Conservation (phyloP, 2,888 invertebrate genomes). For the Aquatica leii region DNA sequence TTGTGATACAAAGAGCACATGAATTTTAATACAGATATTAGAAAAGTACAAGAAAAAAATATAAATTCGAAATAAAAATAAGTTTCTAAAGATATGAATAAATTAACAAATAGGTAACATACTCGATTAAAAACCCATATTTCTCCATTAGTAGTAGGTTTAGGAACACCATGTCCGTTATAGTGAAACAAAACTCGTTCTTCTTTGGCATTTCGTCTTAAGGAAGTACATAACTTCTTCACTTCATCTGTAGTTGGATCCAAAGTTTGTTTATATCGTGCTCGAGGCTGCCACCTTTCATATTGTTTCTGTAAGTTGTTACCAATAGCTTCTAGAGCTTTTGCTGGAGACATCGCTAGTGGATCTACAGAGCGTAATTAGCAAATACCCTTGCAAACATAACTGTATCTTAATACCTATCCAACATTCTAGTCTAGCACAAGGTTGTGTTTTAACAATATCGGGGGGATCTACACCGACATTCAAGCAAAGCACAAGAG, state of each 20-base stretch:
- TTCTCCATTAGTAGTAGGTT: constrained; percentile 97
- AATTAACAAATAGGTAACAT: too few relatives aligned
- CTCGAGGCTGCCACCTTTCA: constrained; percentile 98
- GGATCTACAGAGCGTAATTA: constrained; percentile 70
- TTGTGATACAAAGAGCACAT: too few relatives aligned
- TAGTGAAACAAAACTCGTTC: constrained; percentile 99
- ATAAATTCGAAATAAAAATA: too few relatives aligned
- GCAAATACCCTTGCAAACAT: neutral
- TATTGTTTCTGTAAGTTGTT: constrained; percentile 93
- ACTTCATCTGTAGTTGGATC: constrained; percentile 99
- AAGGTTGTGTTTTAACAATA: constrained; percentile 95
- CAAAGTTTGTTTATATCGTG: constrained; percentile 94
- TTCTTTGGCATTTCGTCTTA: constrained; percentile 96
- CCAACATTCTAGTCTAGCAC: constrained; percentile 97
- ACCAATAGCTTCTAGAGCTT: constrained; percentile 93
- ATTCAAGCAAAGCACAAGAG: constrained; percentile 95
- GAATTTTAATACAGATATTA: too few relatives aligned
- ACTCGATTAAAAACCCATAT: constrained; percentile 99
- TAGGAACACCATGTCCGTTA: constrained; percentile 99
- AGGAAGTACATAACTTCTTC: constrained; percentile 93
- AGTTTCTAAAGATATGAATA: too few relatives aligned
- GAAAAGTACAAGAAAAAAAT: too few relatives aligned
- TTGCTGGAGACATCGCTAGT: constrained; percentile 83
- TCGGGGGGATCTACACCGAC: constrained; percentile 99
- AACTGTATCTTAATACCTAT: constrained; percentile 71